These are phyloP conservation scores for Caenorhabditis uteleia DNA, from an alignment of 2,888 invertebrate species.

Conservation along the genomic window DNA sequence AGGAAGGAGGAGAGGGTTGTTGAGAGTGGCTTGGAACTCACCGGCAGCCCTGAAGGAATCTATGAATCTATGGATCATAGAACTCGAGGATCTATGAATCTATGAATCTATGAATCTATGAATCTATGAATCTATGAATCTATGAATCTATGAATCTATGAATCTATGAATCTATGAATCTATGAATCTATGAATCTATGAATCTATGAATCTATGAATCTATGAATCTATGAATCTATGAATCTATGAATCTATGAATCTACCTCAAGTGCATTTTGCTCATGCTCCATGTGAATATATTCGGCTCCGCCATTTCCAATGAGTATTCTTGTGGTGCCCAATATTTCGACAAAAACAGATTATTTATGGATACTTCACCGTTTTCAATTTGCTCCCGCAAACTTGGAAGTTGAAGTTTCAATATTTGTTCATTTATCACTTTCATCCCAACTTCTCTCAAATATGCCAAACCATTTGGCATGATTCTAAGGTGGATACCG, in stretches of 20 bases:
- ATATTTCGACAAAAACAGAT: constrained; percentile 66
- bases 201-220: too few relatives aligned
- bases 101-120: too few relatives aligned
- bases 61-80: too few relatives aligned
- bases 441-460: constrained; percentile 69
- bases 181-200: too few relatives aligned
- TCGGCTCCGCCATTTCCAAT: constrained; percentile 64
- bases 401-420: constrained; percentile 64
- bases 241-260: too few relatives aligned
- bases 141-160: too few relatives aligned
- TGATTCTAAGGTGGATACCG: constrained; percentile 65
- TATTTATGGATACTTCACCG: constrained; percentile 67
- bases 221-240: too few relatives aligned
- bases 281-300: constrained; percentile 68
- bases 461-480: constrained; percentile 69
- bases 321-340: constrained; percentile 68
- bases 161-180: too few relatives aligned
- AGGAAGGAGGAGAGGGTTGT: constrained; percentile 64
- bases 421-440: constrained; percentile 66
- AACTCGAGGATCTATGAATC: too few relatives aligned
- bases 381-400: constrained; percentile 66
- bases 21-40: constrained; percentile 65
- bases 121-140: too few relatives aligned
- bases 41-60: constrained; percentile 60
- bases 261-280: constrained; percentile 68